Conservation (phyloP, 2,113 vertebrate genomes). For the Engystomops pustulosus region DNA sequence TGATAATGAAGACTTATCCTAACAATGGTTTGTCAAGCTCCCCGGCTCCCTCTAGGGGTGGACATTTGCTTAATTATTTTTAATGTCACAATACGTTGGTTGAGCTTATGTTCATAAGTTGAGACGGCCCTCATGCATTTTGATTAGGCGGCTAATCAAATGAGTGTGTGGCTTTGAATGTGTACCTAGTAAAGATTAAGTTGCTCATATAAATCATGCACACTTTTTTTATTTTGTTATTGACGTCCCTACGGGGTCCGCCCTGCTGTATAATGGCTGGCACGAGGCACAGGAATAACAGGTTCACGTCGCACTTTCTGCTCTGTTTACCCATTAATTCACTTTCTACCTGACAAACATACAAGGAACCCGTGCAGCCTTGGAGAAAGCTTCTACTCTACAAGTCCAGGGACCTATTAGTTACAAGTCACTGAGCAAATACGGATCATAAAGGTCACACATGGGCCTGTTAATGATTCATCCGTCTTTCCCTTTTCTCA, state of each 20-base stretch:
- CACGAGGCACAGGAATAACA: constrained; percentile 17
- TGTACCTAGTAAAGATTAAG: neutral
- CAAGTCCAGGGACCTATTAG: constrained; percentile 60
- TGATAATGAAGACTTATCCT: too few species aligned
- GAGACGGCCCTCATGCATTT: too few species aligned
- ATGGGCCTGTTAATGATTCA: constrained; percentile 75
- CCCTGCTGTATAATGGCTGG: neutral
- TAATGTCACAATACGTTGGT: too few species aligned
- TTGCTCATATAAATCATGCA: neutral
- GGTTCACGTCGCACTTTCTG: neutral
- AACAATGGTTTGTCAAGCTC: too few species aligned
- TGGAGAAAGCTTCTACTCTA: constrained; percentile 55
- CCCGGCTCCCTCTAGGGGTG: too few species aligned
- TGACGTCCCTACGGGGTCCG: neutral
- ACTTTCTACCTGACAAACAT: constrained; percentile 36
- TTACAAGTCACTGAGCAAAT: constrained; percentile 63
- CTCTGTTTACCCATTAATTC: constrained; percentile 52
- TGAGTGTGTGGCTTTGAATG: neutral
- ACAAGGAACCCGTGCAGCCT: neutral
- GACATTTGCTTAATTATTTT: too few species aligned
- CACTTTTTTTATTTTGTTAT: neutral
- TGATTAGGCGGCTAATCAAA: too few species aligned
- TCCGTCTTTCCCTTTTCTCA: constrained; percentile 63
- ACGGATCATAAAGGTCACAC: constrained; percentile 62
- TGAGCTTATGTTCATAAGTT: too few species aligned